Conservation (phyloP, 53 echinoderm and acorn worm species). For the Astropecten irregularis region DNA sequence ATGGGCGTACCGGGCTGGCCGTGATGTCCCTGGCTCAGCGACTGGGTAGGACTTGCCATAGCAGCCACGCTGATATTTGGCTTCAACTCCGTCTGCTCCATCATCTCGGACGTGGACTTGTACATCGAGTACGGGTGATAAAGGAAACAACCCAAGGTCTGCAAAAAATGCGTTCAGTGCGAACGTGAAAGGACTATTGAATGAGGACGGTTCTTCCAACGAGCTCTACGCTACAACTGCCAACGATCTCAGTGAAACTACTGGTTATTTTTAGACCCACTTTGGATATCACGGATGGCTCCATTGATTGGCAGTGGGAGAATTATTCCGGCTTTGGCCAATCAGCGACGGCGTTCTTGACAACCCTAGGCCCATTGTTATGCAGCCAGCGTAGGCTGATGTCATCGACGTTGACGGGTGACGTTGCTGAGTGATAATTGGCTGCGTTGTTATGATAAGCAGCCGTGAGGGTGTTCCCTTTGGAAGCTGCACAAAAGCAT, state of each 20-base stretch:
- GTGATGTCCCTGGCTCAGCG: conserved; percentile 39
- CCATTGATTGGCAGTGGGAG: conserved; percentile 82
- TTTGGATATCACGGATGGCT: conserved; percentile 59
- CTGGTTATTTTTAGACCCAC: conserved; percentile 88
- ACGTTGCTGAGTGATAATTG: conserved; percentile 81
- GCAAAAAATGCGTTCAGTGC: neutral
- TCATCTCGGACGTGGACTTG: conserved; percentile 66
- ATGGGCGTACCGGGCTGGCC: conserved; percentile 65
- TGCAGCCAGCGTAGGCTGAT: conserved; percentile 57
- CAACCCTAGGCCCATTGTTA: conserved; percentile 67
- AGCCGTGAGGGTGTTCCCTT: conserved; percentile 53
- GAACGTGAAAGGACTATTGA: conserved; percentile 42
- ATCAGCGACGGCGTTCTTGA: conserved; percentile 69
- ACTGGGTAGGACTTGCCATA: conserved; percentile 53
- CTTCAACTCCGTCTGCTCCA: conserved; percentile 82
- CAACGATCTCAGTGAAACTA: conserved; percentile 48
- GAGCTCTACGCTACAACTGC: conserved; percentile 51
- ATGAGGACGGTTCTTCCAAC: neutral
- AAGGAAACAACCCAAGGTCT: neutral
- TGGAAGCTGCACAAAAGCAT: conserved; percentile 45
- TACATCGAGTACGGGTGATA: conserved; percentile 32
- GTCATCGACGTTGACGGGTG: conserved; percentile 75
- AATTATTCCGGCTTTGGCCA: conserved; percentile 73
- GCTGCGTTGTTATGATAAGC: conserved; percentile 72
- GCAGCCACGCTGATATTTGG: conserved; percentile 49